Base-by-base conservation (phyloP, 2,888 invertebrate species). In the Glomeris marginata region DNA sequence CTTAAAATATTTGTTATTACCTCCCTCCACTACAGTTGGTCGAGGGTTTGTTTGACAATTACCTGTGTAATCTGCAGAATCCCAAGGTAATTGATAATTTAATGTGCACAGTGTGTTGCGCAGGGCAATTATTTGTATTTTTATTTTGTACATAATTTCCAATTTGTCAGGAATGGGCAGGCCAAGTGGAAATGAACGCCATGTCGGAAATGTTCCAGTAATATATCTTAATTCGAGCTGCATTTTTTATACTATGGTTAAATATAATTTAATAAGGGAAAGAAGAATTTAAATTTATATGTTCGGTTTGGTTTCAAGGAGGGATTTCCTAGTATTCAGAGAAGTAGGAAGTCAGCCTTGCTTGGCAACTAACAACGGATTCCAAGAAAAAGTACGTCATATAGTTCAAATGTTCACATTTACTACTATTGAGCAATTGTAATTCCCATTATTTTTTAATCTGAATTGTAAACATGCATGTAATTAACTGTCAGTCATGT, bases 311-410 rank as follows among this genome's bases (percentile, higher is more conserved):
- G 49, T 40, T 50, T 50, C 36, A 36, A 61, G 60, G 38, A 36
- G 56, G 21, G 81, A 86, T 64, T 77, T 87, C 62, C 66, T 81
- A 16, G 69, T 87, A 54, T 84, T 81, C 64, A 77, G 81, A 67
- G 76, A 74, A 40, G 71, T 74, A 55, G 75, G 74, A 56, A 72
- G 75, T 55, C 60, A 60, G 1, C 72, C 72, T 4, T 71, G 70
- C 58, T 68, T 69, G 44, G 70, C 72, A 54, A 77, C 77, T 54
- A 69, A 71, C 59, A 71, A 76, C 64, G 74, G 74, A 50, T 77
- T 72, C 57, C 66, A 56, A 15, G 52, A 72, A 54, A 69, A 72
- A 35, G 53, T 56, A 41, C 13, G n/a, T n/a, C n/a, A 11, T 8
- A 10, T 36, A 16, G n/a, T 8, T 1, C 22, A 41, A n/a, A 15